Conservation (phyloP, 2,113 vertebrate genomes). For the Equus przewalskii region DNA sequence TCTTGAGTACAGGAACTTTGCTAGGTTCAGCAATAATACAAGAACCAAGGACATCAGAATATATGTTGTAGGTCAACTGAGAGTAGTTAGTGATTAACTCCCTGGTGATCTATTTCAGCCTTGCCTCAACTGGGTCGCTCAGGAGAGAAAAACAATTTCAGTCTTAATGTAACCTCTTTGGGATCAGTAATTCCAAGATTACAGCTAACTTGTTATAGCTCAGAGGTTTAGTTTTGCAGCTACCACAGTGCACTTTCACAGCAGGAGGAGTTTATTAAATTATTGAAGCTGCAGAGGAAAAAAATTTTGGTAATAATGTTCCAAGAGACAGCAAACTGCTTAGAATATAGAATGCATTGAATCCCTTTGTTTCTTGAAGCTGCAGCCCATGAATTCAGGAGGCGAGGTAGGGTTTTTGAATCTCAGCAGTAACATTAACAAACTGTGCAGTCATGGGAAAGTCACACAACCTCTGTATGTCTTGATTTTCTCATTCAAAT, state of each 20-base stretch:
- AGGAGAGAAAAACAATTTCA: background rate
- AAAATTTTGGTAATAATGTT: background rate
- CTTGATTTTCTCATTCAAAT: background rate
- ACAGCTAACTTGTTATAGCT: background rate
- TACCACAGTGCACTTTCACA: background rate
- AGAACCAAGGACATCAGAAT: background rate
- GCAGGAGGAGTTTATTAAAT: background rate
- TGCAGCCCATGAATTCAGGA: background rate
- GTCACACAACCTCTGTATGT: background rate
- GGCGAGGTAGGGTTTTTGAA: background rate
- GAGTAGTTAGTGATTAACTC: background rate
- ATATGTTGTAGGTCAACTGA: background rate
- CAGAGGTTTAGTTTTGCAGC: background rate
- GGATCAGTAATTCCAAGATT: background rate
- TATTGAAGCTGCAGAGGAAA: background rate
- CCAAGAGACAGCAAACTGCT: background rate
- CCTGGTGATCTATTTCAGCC: background rate
- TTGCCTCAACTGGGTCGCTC: background rate
- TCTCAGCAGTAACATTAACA: background rate
- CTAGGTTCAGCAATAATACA: background rate
- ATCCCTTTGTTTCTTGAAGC: background rate
- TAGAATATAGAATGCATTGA: background rate
- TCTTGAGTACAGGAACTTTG: background rate
- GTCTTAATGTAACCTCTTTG: background rate
- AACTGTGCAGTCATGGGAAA: background rate